A percentile compares a stretch with the other conserved stretches of the same genome.
Evolutionary conservation across 2,113 vertebrate species (phyloP).

Genomic region (Ursus arctos): DNA sequence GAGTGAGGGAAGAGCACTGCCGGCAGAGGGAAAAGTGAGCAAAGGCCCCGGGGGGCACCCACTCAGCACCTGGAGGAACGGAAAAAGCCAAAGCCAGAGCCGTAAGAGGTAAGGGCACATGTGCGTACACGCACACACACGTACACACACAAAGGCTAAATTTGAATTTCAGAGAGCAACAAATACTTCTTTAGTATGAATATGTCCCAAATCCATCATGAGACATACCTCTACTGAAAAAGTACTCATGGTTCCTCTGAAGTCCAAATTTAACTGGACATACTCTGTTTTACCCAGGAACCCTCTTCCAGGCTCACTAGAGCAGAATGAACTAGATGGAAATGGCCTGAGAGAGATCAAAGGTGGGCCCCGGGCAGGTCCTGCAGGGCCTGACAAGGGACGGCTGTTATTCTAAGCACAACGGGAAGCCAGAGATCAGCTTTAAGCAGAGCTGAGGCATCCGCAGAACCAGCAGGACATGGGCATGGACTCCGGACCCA

Average conservation of each 20-base stretch:
- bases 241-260: background rate
- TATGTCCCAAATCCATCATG: background rate
- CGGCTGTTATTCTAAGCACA: background rate
- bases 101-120: background rate
- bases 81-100: background rate
- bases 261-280: background rate
- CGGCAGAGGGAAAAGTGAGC: background rate
- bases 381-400: background rate
- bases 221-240: background rate
- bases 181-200: background rate
- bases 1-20: background rate
- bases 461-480: rapidly evolving
- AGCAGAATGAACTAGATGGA: background rate
- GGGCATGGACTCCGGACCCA: background rate
- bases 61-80: background rate
- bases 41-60: background rate
- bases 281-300: background rate
- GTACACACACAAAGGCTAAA: background rate
- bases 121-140: rapidly evolving
- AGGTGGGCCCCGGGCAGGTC: background rate
- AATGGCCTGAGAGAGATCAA: background rate
- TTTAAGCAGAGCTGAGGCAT: background rate
- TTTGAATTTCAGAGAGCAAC: background rate
- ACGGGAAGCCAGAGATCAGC: background rate
- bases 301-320: background rate